These are phyloP conservation scores for Leptinotarsa texana DNA, from an alignment of 1,140 invertebrate genomes.

Conservation along the genomic window DNA sequence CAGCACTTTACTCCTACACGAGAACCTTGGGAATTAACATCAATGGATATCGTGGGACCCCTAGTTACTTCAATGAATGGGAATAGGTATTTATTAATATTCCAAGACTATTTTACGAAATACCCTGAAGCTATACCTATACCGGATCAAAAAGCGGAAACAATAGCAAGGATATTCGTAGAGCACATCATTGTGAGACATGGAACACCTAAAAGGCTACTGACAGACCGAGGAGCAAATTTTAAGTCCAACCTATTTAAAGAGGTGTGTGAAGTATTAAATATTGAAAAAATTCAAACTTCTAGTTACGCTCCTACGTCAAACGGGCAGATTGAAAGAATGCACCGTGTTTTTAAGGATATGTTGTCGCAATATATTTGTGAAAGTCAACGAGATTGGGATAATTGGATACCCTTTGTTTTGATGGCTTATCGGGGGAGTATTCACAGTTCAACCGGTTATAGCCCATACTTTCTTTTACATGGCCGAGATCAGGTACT, in stretches of 20 bases:
- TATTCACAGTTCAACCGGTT: conserved; percentile 16
- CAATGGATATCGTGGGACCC: conserved; percentile 25
- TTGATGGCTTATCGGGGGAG: conserved; percentile 13
- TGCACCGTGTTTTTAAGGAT: conserved; percentile 56
- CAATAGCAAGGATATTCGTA: conserved; percentile 34
- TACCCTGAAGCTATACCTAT: conserved; percentile 39
- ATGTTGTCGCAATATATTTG: conserved; percentile 56
- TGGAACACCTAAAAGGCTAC: conserved; percentile 38
- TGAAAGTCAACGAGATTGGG: conserved; percentile 13
- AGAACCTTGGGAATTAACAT: conserved; percentile 5
- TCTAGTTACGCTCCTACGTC: conserved; percentile 49
- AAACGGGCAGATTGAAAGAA: conserved; percentile 56
- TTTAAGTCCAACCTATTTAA: conserved; percentile 27
- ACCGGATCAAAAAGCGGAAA: conserved; percentile 31
- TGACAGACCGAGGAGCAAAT: conserved; percentile 44
- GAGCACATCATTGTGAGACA: conserved; percentile 34
- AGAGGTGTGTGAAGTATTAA: background rate
- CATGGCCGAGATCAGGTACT: conserved; percentile 16
- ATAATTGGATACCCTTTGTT: conserved; percentile 16
- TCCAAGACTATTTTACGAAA: conserved; percentile 27
- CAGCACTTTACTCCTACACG: background rate
- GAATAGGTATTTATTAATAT: conserved; percentile 19
- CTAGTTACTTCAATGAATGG: conserved; percentile 7
- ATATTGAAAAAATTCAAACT: conserved; percentile 25
- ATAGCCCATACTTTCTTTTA: conserved; percentile 21